Conservation (phyloP, 2,113 vertebrate species). For the Ammodytes marinus region DNA sequence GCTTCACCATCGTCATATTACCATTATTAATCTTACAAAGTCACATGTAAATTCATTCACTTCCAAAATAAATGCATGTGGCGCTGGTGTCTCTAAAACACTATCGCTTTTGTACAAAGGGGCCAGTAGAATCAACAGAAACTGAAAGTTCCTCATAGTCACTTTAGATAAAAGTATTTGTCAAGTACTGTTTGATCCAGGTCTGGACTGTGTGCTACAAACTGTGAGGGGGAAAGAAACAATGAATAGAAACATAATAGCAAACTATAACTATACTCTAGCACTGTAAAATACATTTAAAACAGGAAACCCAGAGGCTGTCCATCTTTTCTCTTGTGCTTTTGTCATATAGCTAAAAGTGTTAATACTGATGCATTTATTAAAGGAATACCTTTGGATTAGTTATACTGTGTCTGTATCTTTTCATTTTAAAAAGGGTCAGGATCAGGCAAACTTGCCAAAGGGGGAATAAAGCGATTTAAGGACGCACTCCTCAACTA, state of each 20-base stretch:
- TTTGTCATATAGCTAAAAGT: neutral
- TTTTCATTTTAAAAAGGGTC: neutral
- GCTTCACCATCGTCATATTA: no score
- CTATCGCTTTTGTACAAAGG: no score
- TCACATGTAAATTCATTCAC: no score
- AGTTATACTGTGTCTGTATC: neutral
- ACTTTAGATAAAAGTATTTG: conserved; percentile 2
- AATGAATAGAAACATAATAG: conserved; percentile 4
- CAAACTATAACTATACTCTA: neutral
- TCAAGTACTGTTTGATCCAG: conserved; percentile 48
- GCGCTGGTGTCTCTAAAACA: no score
- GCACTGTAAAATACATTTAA: neutral
- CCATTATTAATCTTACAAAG: no score
- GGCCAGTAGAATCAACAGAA: no score
- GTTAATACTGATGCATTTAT: neutral
- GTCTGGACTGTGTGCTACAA: conserved; percentile 37
- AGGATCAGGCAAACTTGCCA: neutral
- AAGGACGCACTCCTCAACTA: neutral
- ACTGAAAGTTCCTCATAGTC: no score
- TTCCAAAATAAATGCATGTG: no score
- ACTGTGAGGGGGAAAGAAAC: conserved; percentile 19
- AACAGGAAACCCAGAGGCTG: neutral
- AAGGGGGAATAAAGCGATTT: neutral
- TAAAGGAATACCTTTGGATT: neutral
- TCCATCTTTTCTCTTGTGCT: neutral